These are phyloP conservation scores for Zoanthus sociatus DNA, from an alignment of 92 coral and sea anemone genomes.

Conservation along the genomic window DNA sequence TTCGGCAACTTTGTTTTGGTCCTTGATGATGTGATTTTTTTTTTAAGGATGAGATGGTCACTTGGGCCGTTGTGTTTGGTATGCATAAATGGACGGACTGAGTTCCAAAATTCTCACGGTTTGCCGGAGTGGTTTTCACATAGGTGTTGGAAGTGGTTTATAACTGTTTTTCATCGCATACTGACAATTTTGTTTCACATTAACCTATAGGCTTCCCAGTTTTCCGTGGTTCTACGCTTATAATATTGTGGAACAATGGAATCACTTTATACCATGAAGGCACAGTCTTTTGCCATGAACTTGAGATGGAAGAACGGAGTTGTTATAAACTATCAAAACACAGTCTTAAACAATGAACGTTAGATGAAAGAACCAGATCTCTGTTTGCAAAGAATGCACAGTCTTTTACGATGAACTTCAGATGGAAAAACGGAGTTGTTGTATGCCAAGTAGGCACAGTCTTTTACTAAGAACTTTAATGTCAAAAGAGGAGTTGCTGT, in stretches of 20 bases:
- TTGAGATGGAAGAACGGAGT: too few relatives aligned
- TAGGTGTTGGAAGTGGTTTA: slow-evolving; percentile 27
- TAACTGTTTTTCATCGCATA: not conserved
- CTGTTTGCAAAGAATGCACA: not conserved
- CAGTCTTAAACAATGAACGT: not conserved
- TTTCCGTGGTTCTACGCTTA: not conserved
- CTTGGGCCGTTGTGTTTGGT: slow-evolving; percentile 6
- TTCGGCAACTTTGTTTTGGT: not conserved
- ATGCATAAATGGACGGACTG: slow-evolving; percentile 14
- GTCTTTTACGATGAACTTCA: not conserved
- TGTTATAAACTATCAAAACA: too few relatives aligned
- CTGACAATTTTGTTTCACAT: slow-evolving; percentile 3
- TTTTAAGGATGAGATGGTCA: slow-evolving; percentile 12
- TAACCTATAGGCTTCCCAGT: not conserved
- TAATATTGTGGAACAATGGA: too few relatives aligned
- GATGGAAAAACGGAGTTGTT: not conserved
- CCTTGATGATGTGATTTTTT: not conserved
- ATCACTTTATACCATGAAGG: too few relatives aligned
- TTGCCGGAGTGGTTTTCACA: slow-evolving; percentile 34
- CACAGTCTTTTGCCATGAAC: too few relatives aligned
- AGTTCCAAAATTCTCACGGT: slow-evolving; percentile 40
- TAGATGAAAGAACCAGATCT: not conserved
- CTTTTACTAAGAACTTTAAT: not conserved
- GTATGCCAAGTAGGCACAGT: not conserved
- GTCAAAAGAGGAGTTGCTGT: not conserved